Conservation (phyloP, 2,797 vertebrate species). For the Danio aesculapii region DNA sequence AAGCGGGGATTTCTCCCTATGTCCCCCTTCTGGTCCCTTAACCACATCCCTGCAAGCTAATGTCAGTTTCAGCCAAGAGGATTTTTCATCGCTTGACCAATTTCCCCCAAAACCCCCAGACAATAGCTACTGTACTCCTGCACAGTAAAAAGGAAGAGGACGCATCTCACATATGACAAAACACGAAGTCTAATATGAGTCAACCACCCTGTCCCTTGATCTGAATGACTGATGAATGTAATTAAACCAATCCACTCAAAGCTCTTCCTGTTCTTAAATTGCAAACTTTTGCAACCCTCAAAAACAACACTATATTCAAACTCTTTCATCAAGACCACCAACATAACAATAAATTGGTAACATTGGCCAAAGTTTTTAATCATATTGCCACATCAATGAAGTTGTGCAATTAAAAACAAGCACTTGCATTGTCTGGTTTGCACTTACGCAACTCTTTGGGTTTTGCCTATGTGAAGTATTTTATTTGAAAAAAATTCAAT, state of each 20-base stretch:
- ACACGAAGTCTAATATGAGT: neutral
- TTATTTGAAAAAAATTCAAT: neutral
- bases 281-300: slow-evolving; percentile 6
- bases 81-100: slow-evolving; percentile 55
- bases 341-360: slow-evolving; percentile 37
- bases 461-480: neutral
- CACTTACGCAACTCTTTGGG: neutral
- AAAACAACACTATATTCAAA: slow-evolving; percentile 31
- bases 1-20: slow-evolving; percentile 48
- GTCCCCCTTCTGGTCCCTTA: slow-evolving; percentile 61
- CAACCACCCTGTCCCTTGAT: neutral
- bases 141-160: slow-evolving; percentile 7
- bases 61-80: slow-evolving; percentile 66
- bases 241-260: slow-evolving; percentile 20
- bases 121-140: slow-evolving; percentile 51
- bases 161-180: slow-evolving; percentile 11
- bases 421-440: neutral
- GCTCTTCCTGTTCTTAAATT: slow-evolving; percentile 13
- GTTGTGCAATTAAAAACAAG: slow-evolving; percentile 41
- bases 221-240: slow-evolving; percentile 11
- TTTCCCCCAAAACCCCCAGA: slow-evolving; percentile 25
- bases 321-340: slow-evolving; percentile 31
- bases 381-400: slow-evolving; percentile 47
- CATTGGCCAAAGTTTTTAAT: slow-evolving; percentile 43
- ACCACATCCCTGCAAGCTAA: slow-evolving; percentile 65